These are phyloP conservation scores for Oncopodura yosiiana DNA, from an alignment of 1,140 invertebrate species.

Conservation along the genomic window DNA sequence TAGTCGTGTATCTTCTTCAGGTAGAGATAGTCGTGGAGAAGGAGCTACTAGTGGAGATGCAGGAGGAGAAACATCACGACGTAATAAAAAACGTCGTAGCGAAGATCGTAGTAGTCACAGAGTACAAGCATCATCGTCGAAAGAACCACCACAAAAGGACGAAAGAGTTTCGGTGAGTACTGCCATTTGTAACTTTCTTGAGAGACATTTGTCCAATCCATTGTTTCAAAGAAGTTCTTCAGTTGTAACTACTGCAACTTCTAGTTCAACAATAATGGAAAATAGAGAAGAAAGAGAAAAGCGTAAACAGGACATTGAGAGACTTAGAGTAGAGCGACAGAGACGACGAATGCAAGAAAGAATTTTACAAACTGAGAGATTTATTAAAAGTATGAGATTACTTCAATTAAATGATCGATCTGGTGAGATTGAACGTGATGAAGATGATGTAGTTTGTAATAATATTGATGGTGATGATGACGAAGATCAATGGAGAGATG, in stretches of 20 bases:
- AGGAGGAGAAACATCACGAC: constrained; percentile 21
- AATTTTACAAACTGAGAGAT: constrained; percentile 58
- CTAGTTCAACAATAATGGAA: neutral
- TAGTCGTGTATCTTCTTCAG: constrained; percentile 19
- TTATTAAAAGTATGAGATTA: constrained; percentile 67
- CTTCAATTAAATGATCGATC: constrained; percentile 51
- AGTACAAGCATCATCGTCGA: too few relatives aligned
- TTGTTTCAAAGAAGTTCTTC: neutral
- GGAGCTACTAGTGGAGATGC: constrained; percentile 11
- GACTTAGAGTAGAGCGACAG: constrained; percentile 54
- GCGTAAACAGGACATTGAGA: constrained; percentile 55
- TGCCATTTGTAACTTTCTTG: constrained; percentile 1
- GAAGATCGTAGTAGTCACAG: too few relatives aligned
- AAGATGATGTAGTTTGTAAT: too few relatives aligned
- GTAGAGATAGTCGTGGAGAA: constrained; percentile 13
- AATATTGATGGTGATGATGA: neutral
- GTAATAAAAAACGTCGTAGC: constrained; percentile 28
- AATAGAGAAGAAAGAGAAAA: constrained; percentile 41
- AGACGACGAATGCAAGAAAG: constrained; percentile 54
- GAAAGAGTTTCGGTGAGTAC: constrained; percentile 13
- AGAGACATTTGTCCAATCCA: constrained; percentile 2
- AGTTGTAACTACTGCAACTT: neutral
- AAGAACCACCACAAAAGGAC: too few relatives aligned
- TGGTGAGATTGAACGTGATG: constrained; percentile 10
- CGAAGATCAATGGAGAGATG: constrained; percentile 50